Percentiles rank a stretch among this genome's conserved stretches.
Evolutionary conservation across 2,888 invertebrate species (phyloP).

Genomic region (Cantharis rufa): DNA sequence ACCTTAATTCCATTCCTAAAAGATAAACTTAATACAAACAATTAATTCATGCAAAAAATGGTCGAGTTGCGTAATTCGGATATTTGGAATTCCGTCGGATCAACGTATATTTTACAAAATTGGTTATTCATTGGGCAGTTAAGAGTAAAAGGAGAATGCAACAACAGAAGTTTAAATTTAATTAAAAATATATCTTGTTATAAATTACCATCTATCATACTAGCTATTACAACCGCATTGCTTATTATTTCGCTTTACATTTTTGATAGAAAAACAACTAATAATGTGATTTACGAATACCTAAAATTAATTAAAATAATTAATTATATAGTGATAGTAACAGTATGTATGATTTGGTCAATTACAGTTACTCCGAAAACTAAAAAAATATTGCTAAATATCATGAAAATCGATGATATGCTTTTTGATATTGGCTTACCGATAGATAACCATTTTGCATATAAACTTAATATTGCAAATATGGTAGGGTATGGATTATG

Average conservation of each 20-base stretch:
- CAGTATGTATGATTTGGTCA: background rate
- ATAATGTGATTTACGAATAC: background rate
- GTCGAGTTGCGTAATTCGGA: background rate
- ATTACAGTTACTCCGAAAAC: background rate
- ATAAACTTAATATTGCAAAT: background rate
- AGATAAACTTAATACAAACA: too few relatives aligned
- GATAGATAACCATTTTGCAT: background rate
- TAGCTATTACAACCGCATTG: background rate
- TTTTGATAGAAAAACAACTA: fast-evolving
- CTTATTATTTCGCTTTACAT: background rate
- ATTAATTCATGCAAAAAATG: too few relatives aligned
- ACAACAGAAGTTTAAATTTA: background rate
- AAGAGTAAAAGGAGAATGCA: background rate
- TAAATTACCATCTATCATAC: background rate
- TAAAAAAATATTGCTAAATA: background rate
- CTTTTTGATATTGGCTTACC: background rate
- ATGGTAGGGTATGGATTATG: background rate
- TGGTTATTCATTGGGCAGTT: background rate
- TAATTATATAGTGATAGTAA: background rate
- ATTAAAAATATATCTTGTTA: background rate
- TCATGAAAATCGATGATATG: background rate
- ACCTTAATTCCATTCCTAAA: too few relatives aligned
- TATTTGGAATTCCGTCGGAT: background rate
- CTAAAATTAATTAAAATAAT: background rate
- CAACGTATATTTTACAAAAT: background rate